Conservation (phyloP, 2,888 invertebrate genomes). For the Mimas tiliae region DNA sequence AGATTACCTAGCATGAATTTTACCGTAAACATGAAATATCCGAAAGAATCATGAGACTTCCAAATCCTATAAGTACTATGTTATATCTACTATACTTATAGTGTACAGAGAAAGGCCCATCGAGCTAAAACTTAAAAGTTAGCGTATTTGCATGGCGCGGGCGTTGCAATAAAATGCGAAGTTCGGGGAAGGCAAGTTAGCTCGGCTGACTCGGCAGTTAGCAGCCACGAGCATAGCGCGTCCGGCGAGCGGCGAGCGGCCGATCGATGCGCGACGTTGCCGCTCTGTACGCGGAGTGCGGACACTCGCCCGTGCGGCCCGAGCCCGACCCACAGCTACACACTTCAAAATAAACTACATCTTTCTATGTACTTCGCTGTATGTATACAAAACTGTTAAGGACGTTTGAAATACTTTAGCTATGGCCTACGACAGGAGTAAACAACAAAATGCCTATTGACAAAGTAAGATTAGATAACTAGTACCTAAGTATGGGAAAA, state of each 20-base stretch:
- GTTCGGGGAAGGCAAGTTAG: slow-evolving; percentile 7
- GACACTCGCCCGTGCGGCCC: slow-evolving; percentile 25
- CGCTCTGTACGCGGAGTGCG: slow-evolving; percentile 56
- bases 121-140: slow-evolving; percentile 19
- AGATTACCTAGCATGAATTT: too few relatives aligned
- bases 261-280: slow-evolving; percentile 80
- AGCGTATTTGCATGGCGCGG: background rate
- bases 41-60: too few relatives aligned
- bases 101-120: slow-evolving; percentile 12
- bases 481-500: too few relatives aligned
- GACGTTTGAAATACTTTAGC: background rate
- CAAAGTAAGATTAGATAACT: background rate
- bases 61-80: too few relatives aligned
- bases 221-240: slow-evolving; percentile 16
- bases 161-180: slow-evolving; percentile 18
- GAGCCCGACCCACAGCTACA: slow-evolving; percentile 21
- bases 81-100: background rate
- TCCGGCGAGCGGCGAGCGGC: slow-evolving; percentile 22
- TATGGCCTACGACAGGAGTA: background rate
- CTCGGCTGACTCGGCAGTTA: background rate
- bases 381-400: background rate
- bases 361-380: slow-evolving; percentile 21
- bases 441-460: background rate
- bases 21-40: too few relatives aligned
- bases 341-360: slow-evolving; percentile 28